These are phyloP conservation scores for Psix sp. DNA, from an alignment of 1,140 invertebrate species.

Conservation along the genomic window DNA sequence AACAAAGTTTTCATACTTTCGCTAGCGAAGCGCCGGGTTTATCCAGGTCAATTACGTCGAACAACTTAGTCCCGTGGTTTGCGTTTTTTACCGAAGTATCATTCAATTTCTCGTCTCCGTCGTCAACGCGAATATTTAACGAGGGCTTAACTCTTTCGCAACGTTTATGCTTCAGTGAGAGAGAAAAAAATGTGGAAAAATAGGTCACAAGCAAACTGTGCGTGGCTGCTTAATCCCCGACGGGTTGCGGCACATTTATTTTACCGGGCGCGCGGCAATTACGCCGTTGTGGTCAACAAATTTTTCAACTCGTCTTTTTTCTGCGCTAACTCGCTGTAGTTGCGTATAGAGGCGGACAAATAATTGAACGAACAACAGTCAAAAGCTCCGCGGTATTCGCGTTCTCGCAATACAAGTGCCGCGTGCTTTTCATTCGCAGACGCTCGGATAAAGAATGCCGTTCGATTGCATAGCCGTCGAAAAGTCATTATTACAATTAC, in stretches of 20 bases:
- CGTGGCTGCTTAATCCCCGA: constrained; percentile 48
- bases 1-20: constrained; percentile 72
- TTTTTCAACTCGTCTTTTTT: constrained; percentile 40
- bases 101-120: too few species aligned
- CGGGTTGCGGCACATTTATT: constrained; percentile 44
- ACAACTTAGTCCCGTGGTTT: too few species aligned
- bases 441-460: constrained; percentile 1
- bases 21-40: too few species aligned
- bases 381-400: constrained; percentile 13
- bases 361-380: constrained; percentile 35
- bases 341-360: constrained; percentile 6
- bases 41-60: too few species aligned
- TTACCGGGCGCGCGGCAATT: constrained; percentile 42
- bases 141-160: constrained; percentile 3
- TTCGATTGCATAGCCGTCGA: too few species aligned
- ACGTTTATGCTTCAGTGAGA: constrained; percentile 21
- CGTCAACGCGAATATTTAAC: too few species aligned
- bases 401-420: constrained; percentile 8
- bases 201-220: constrained; percentile 41
- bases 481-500: too few species aligned
- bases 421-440: constrained; percentile 22
- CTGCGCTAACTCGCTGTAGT: constrained; percentile 21
- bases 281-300: constrained; percentile 38
- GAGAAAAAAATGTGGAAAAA: constrained; percentile 35
- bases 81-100: too few species aligned